Percentiles rank a stretch among this genome's conserved stretches.
Evolutionary conservation across 1,140 invertebrate genomes (phyloP).

Genomic region (Leptinotarsa texana): DNA sequence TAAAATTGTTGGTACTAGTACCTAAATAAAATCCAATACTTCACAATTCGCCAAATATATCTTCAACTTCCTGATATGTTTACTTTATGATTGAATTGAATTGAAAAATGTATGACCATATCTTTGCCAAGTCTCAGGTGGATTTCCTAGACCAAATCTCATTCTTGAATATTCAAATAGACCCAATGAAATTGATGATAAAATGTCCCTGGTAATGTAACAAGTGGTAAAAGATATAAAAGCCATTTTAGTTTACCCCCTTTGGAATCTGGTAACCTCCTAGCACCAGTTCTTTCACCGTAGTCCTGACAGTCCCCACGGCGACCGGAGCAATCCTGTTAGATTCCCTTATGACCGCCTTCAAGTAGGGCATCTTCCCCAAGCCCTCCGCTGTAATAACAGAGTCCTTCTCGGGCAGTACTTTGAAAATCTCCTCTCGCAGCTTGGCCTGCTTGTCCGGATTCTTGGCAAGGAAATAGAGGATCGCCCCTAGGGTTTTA

Average conservation of each 20-base stretch:
- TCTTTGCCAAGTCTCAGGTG: no score
- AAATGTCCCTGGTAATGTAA: no score
- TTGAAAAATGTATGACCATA: no score
- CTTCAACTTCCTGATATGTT: no score
- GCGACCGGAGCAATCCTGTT: conserved; percentile 62
- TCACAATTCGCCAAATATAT: no score
- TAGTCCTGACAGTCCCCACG: conserved; percentile 57
- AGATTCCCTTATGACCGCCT: conserved; percentile 69
- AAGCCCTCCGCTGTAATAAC: conserved; percentile 56
- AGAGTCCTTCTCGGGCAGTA: conserved; percentile 43
- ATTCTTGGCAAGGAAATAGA: conserved; percentile 48
- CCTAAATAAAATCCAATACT: no score
- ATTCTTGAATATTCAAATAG: no score
- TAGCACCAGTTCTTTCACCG: conserved; percentile 61
- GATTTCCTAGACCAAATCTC: no score
- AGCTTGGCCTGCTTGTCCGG: conserved; percentile 23
- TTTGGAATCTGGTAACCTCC: conserved; percentile 65
- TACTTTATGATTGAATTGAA: no score
- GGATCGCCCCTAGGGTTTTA: conserved; percentile 34
- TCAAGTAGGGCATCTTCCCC: conserved; percentile 63
- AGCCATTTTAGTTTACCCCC: conserved; percentile 57
- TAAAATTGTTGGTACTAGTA: no score
- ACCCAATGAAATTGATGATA: no score
- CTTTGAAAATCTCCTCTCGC: conserved; percentile 39
- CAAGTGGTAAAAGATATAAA: neutral